These are phyloP conservation scores for Babyrousa celebensis DNA, from an alignment of 2,797 vertebrate species.

Conservation along the genomic window DNA sequence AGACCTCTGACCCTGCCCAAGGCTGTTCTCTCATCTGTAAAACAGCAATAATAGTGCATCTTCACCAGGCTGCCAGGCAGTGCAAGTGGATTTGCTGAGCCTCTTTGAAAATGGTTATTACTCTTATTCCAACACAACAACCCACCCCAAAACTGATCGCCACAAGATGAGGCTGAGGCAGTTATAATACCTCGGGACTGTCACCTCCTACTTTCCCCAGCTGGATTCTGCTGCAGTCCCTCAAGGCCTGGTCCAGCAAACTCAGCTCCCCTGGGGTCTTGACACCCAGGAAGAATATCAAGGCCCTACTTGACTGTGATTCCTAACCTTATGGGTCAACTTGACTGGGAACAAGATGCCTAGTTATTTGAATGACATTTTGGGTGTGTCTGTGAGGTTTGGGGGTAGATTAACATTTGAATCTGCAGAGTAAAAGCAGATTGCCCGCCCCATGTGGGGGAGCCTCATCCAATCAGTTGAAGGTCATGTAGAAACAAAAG, in stretches of 20 bases:
- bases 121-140: not conserved
- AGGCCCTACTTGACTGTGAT: not conserved
- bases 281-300: not conserved
- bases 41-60: not conserved
- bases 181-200: not conserved
- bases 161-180: not conserved
- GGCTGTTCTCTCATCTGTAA: not conserved
- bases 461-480: not conserved
- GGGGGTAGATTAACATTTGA: not conserved
- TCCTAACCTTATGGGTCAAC: not conserved
- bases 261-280: not conserved
- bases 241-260: not conserved
- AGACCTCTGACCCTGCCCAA: not conserved
- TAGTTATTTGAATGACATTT: not conserved
- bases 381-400: not conserved
- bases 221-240: not conserved
- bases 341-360: not conserved
- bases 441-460: not conserved
- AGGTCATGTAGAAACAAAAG: not conserved
- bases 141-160: not conserved
- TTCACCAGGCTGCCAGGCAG: not conserved
- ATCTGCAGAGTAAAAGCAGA: not conserved
- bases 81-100: not conserved
- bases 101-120: not conserved
- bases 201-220: not conserved